These are phyloP conservation scores for Phaedon cochleariae DNA, from an alignment of 2,888 invertebrate genomes.

Conservation along the genomic window DNA sequence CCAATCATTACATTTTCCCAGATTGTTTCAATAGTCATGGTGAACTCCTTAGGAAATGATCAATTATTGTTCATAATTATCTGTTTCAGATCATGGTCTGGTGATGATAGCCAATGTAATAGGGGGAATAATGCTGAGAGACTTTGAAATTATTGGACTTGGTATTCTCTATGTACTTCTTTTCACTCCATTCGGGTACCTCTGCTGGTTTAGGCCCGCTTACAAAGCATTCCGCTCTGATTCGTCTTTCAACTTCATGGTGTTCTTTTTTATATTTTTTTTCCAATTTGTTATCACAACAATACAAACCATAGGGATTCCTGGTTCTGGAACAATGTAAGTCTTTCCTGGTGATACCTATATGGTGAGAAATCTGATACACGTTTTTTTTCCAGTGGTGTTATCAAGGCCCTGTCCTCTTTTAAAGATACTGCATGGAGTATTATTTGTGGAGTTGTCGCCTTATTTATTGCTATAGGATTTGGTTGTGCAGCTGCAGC, in stretches of 20 bases:
- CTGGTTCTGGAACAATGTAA: slow-evolving; percentile 87
- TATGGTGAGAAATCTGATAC: not conserved
- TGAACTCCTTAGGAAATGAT: not conserved
- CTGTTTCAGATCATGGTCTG: slow-evolving; percentile 79
- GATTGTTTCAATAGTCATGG: not conserved
- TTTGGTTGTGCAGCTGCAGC: slow-evolving; percentile 80
- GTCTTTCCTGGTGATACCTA: slow-evolving; percentile 51
- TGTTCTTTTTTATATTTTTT: slow-evolving; percentile 98
- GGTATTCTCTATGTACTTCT: slow-evolving; percentile 88
- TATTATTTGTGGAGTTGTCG: slow-evolving; percentile 79
- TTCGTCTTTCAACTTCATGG: slow-evolving; percentile 99
- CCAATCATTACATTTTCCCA: not conserved
- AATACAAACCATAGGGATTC: slow-evolving; percentile 89
- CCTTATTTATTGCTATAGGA: slow-evolving; percentile 80
- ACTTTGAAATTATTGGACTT: slow-evolving; percentile 82
- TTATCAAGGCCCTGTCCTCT: slow-evolving; percentile 76
- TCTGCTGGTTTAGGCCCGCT: slow-evolving; percentile 99
- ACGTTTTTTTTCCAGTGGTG: slow-evolving; percentile 69
- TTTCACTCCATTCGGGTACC: slow-evolving; percentile 95
- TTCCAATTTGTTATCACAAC: slow-evolving; percentile 91
- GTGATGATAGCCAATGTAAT: slow-evolving; percentile 87
- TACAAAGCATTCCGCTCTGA: slow-evolving; percentile 99
- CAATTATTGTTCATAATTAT: too few species aligned
- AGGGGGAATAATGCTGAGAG: slow-evolving; percentile 82
- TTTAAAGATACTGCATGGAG: slow-evolving; percentile 66